Evolutionary conservation across 2,888 invertebrate species (phyloP).

Genomic region (Acronicta alni): DNA sequence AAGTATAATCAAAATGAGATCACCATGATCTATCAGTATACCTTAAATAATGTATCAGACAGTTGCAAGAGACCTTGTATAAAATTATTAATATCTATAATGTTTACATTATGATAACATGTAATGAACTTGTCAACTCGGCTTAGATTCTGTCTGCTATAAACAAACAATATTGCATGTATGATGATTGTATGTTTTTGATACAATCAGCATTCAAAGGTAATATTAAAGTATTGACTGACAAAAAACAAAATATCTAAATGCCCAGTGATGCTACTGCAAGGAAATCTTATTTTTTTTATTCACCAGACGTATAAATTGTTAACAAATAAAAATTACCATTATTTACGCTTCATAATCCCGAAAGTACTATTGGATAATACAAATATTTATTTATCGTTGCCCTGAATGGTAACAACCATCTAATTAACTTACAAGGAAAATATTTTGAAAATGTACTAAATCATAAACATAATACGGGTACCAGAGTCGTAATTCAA

Average conservation of each 20-base stretch:
- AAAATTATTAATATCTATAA: conserved; percentile 44
- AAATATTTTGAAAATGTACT: conserved; percentile 54
- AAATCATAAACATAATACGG: conserved; percentile 56
- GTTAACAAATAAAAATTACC: conserved; percentile 4
- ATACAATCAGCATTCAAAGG: conserved; percentile 4
- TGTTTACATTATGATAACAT: conserved; percentile 60
- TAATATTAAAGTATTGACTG: not conserved
- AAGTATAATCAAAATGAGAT: conserved; percentile 6
- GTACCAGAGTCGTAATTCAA: conserved; percentile 50
- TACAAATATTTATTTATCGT: conserved; percentile 16
- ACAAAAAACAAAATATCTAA: not conserved
- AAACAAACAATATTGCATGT: conserved; percentile 32
- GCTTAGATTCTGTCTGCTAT: conserved; percentile 32
- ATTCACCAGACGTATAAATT: too few relatives aligned
- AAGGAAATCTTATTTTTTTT: not conserved
- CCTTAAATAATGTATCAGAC: conserved; percentile 20
- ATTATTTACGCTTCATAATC: conserved; percentile 4
- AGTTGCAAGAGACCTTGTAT: conserved; percentile 24
- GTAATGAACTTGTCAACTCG: conserved; percentile 53
- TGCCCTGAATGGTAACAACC: conserved; percentile 30
- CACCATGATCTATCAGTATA: not conserved
- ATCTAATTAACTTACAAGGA: conserved; percentile 45
- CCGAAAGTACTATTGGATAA: conserved; percentile 28
- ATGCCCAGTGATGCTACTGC: not conserved
- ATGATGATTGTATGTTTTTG: conserved; percentile 11